Evolutionary conservation across 92 coral and sea anemone species (phyloP), one percentile per base, ranked within the genome.

Genomic region (Meandrina meandrites): DNA sequence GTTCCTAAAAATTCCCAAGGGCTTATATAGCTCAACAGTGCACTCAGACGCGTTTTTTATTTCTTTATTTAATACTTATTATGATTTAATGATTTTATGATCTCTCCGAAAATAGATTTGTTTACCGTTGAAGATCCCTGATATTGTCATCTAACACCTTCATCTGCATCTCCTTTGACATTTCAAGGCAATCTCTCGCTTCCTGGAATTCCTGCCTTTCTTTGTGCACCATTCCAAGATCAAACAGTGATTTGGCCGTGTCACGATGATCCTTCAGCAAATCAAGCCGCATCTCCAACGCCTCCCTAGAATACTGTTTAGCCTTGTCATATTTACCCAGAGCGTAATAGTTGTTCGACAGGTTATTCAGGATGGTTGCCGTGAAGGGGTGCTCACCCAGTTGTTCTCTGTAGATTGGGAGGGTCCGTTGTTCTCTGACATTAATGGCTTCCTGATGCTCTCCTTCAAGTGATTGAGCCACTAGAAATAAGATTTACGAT

Each of bases 341-440:
- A 2, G 91, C 91, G 16, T 76, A 75, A 47, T 90, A 84, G 40
- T 88, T 83, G 58, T 89, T 90, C 4, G 93, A 92, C n/a, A 92
- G 88, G 57, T 76, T 91, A 82, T 90, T 91, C 1, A 86, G 90
- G 15, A 87, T 78, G 17, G 91, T 92, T 19, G 91, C 95, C 15
- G 85, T 75, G 54, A 89, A 90, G 3, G 95, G 95, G 30, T 92
- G 95, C 0, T 90, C 88, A 7, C 91, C 86, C 89, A 92, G 22
- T 21, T 27, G 42, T 70, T 60, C 70, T 50, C 82, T 75, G 86
- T 90, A 90, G 19, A 72, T 77, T 19, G 91, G 93, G 3, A 92
- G 85, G n/a, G 77, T 82, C 45, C 79, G 31, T 5, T 69, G 21
- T 35, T 79, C 87, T 71, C 95, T 48, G 1, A 90, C 42, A 24